These are phyloP conservation scores for Lampris megalopsis DNA, from an alignment of 2,113 vertebrate genomes.

Conservation along the genomic window DNA sequence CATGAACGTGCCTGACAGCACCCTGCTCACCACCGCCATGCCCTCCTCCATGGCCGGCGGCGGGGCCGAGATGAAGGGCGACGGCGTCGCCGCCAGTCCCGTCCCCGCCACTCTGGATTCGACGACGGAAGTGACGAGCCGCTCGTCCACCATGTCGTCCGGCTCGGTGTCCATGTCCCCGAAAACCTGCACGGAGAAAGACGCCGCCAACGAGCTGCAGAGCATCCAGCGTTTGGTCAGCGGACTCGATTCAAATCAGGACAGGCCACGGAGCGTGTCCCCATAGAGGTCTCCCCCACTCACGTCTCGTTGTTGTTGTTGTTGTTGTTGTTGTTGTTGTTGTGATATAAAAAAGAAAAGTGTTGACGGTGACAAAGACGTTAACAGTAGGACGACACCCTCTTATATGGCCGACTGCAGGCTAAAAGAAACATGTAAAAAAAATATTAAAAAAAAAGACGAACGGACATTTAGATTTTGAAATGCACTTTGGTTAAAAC, in stretches of 20 bases:
- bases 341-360: constrained; percentile 35
- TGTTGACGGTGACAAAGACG: constrained; percentile 53
- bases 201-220: constrained; percentile 92
- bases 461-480: constrained; percentile 71
- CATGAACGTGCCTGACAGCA: constrained; percentile 89
- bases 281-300: constrained; percentile 75
- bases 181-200: constrained; percentile 90
- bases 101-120: constrained; percentile 90
- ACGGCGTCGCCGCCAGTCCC: constrained; percentile 85
- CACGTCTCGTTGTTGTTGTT: constrained; percentile 53
- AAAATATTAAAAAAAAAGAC: constrained; percentile 35
- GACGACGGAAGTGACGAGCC: constrained; percentile 92
- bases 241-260: constrained; percentile 92
- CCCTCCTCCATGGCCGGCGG: constrained; percentile 82
- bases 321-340: constrained; percentile 56
- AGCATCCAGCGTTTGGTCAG: constrained; percentile 98
- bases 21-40: constrained; percentile 87
- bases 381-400: constrained; percentile 58
- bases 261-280: constrained; percentile 91
- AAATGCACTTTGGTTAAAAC: constrained; percentile 86
- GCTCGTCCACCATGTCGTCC: constrained; percentile 90
- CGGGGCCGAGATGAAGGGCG: constrained; percentile 82
- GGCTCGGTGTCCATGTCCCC: constrained; percentile 91
- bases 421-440: constrained; percentile 66
- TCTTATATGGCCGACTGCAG: constrained; percentile 59